Base-by-base conservation (phyloP, 1,140 invertebrate species). In the Battus philenor region DNA sequence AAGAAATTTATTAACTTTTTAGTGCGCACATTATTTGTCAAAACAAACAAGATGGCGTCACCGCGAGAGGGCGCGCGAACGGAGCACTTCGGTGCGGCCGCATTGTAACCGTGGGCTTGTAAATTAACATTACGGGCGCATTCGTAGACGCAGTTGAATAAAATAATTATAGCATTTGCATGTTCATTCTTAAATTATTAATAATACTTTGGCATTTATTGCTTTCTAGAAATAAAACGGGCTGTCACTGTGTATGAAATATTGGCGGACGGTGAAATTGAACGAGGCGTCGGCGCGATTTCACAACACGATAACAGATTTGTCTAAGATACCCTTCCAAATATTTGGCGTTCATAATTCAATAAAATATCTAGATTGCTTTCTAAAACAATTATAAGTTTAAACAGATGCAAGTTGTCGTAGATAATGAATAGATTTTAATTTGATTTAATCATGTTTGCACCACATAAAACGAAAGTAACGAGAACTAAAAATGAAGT, bases 131-230 rank as follows among this genome's bases (percentile, higher is more conserved):
- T 57, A 59, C 39, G 36, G 31, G 8, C 16, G 8, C 39, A 12
- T 53, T 52, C 47, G 34, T 50, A 51, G 43, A 33, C 29, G 26
- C 43, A 26, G 43, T 26, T 10, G 16, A 41, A 38, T 34, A 31
- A 41, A 57, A 36, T 54, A 48, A 49, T 47, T 29, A 43, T 46
- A 27, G 7, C 2, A 27, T 66, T 59, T 54, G 46, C 52, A 62
- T 65, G 55, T 62, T 54, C 50, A 57, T 50, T 52, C 49, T 52
- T 47, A 47, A 50, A 50, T 50, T 41, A 54, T 50, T 50, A 58
- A 52, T 52, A 54, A 52, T 27, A 36, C 30, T 5, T 5, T 33
- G 17, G 17, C 43, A 22, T 47, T 38, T 47, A 41, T 46, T 18
- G 41, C 39, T 38, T 24, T 52, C 44, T 55, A 22, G 20, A 44